phyloP scores from a whole-genome alignment of 2,113 vertebrate genomes.

The Lynx canadensis region DNA sequence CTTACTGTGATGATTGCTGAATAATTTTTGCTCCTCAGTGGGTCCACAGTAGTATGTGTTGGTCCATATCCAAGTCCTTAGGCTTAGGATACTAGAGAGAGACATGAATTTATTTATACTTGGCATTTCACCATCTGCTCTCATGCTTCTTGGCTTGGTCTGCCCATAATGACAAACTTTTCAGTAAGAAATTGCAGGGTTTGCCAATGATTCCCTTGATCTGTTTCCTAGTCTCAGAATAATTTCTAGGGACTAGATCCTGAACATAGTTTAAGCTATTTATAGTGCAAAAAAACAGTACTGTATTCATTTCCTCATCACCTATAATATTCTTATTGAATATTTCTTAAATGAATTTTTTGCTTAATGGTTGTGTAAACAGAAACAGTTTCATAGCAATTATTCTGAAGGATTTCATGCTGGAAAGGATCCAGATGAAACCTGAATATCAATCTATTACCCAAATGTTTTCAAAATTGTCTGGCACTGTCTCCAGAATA shows the following conservation, averaged over 20 bases:
- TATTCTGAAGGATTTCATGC: conserved; percentile 4
- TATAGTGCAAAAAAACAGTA: not conserved
- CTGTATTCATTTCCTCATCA: not conserved
- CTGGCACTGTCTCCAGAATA: not conserved
- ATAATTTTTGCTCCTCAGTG: conserved; percentile 68
- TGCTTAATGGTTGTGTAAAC: not conserved
- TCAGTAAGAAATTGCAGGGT: not conserved
- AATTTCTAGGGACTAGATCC: conserved; percentile 15
- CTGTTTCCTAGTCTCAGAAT: conserved; percentile 47
- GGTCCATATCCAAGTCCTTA: conserved; percentile 61
- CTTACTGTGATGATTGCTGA: conserved; percentile 53
- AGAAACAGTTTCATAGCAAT: not conserved
- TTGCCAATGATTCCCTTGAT: conserved; percentile 56
- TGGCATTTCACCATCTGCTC: conserved; percentile 78
- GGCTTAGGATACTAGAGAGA: conserved; percentile 60
- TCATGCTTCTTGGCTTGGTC: conserved; percentile 55
- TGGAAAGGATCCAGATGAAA: not conserved
- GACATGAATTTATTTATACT: conserved; percentile 69
- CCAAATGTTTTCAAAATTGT: conserved; percentile 37
- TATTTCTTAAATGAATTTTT: conserved; percentile 6
- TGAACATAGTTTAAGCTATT: not conserved
- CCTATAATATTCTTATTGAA: conserved; percentile 6
- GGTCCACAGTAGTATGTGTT: conserved; percentile 30
- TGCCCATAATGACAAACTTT: conserved; percentile 61
- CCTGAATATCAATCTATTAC: not conserved